phyloP scores from a whole-genome alignment of 2,888 invertebrate species.

The Zygogramma bicolorata region DNA sequence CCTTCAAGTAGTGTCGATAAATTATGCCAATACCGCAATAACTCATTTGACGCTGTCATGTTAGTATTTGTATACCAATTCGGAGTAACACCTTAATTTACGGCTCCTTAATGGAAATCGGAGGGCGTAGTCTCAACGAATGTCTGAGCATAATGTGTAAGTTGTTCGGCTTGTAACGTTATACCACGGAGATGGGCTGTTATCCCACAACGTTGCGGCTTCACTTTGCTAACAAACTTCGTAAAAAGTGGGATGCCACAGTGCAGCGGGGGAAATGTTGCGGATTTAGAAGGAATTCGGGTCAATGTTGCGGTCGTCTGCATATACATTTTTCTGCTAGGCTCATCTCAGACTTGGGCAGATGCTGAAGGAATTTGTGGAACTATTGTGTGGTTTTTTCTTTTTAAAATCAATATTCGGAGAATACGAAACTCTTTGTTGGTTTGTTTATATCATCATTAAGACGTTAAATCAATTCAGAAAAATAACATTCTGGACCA shows the following conservation, averaged over 20 bases:
- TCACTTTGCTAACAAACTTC: neutral
- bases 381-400: no score
- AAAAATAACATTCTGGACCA: no score
- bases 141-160: constrained; percentile 13
- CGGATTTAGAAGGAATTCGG: neutral
- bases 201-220: neutral
- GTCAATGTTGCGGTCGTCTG: no score
- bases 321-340: no score
- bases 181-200: neutral
- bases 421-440: no score
- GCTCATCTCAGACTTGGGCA: no score
- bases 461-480: no score
- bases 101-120: constrained; percentile 30
- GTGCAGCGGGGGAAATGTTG: neutral
- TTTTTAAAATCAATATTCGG: no score
- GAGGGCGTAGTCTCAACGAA: constrained; percentile 20
- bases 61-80: constrained; percentile 32
- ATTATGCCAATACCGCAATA: constrained; percentile 20
- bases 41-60: constrained; percentile 30
- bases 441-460: no score
- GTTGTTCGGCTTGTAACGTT: neutral
- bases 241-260: neutral
- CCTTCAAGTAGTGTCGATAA: constrained; percentile 7
- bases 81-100: constrained; percentile 30
- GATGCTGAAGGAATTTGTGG: no score